Percentiles rank a stretch among this genome's conserved stretches.
phyloP scores from a whole-genome alignment of 2,888 invertebrate genomes.

The Latheticus oryzae region DNA sequence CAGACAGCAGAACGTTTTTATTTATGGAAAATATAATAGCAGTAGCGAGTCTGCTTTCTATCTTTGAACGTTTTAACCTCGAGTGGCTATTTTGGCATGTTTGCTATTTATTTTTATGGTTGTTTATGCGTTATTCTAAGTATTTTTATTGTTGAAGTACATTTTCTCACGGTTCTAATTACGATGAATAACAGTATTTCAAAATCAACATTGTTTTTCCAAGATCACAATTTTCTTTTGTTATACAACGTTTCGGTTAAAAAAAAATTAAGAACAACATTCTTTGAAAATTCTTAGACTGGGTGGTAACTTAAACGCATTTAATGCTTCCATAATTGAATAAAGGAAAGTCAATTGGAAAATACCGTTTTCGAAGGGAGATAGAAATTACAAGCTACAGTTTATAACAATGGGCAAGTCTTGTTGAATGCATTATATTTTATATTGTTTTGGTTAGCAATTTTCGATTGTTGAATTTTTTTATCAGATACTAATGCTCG shows the following conservation, averaged over 20 bases:
- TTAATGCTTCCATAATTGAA: conserved; percentile 7
- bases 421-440: conserved; percentile 20
- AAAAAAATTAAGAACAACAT: too few relatives aligned
- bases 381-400: conserved; percentile 21
- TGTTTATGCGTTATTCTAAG: conserved; percentile 14
- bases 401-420: conserved; percentile 29
- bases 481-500: conserved; percentile 15
- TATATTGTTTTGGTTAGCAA: too few relatives aligned
- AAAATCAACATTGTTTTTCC: conserved; percentile 29
- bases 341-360: conserved; percentile 21
- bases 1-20: background rate
- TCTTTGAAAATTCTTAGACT: too few relatives aligned
- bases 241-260: conserved; percentile 4
- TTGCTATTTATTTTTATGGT: conserved; percentile 18
- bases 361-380: conserved; percentile 34
- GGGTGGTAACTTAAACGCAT: conserved; percentile 2
- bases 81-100: conserved; percentile 18
- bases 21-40: too few relatives aligned
- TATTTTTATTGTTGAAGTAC: conserved; percentile 28
- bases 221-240: conserved; percentile 18
- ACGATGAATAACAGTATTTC: conserved; percentile 35
- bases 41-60: background rate
- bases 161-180: conserved; percentile 36
- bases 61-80: background rate
- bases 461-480: too few relatives aligned